Percentiles rank a stretch among this genome's conserved stretches.
These are phyloP conservation scores for Paradisaea rubra DNA, from an alignment of 2,113 vertebrate genomes.

Conservation along the genomic window DNA sequence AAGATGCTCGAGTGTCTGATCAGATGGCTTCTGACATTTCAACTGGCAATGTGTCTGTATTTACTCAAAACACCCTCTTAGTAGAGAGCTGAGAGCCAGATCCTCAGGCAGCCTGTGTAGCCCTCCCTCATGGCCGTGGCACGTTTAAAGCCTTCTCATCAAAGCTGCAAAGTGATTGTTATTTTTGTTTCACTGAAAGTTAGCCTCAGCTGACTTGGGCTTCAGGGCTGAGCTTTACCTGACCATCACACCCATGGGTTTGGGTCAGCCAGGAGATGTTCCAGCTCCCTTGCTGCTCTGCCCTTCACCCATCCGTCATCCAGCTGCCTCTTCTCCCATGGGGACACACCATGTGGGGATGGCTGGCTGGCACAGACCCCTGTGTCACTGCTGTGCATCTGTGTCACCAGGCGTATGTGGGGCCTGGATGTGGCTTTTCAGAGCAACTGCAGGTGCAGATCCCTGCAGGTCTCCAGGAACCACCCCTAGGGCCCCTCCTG, in stretches of 20 bases:
- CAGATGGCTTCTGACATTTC: neutral
- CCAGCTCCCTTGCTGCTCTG: neutral
- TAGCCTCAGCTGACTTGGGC: neutral
- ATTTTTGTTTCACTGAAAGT: neutral
- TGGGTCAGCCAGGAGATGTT: neutral
- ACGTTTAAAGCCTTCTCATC: neutral
- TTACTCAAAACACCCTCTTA: neutral
- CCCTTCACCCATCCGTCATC: neutral
- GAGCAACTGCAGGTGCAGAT: neutral
- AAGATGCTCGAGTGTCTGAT: neutral
- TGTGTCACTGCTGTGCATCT: rapidly evolving
- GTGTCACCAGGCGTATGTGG: rapidly evolving
- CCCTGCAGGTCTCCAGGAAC: neutral
- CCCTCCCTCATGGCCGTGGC: rapidly evolving
- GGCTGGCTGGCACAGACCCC: neutral
- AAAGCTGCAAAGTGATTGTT: neutral
- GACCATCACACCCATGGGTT: rapidly evolving
- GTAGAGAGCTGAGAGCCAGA: neutral
- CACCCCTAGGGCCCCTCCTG: rapidly evolving
- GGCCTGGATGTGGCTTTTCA: neutral
- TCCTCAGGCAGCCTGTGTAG: neutral
- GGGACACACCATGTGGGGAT: rapidly evolving
- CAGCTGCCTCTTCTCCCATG: neutral
- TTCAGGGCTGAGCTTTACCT: neutral
- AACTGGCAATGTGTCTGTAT: neutral